Evolutionary conservation across 2,888 invertebrate genomes (phyloP).

Genomic region (Onthophagus sagittarius): DNA sequence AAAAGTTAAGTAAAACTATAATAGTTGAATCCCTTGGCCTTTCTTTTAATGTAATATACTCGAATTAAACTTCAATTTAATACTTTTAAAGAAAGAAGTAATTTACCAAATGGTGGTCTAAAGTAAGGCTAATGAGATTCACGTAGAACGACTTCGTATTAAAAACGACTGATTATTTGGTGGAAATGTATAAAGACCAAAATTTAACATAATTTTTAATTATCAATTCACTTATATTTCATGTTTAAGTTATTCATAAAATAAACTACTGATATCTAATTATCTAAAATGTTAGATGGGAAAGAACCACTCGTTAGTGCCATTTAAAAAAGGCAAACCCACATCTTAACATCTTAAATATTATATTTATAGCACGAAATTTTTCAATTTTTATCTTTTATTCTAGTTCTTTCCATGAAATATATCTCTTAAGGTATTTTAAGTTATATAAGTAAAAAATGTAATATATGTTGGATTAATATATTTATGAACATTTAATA

Average conservation of each 20-base stretch:
- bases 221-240: conserved; percentile 6
- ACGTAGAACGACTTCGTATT: conserved; percentile 19
- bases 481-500: not conserved
- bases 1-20: conserved; percentile 15
- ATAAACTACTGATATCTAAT: conserved; percentile 1
- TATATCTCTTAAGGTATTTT: not conserved
- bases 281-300: conserved; percentile 1
- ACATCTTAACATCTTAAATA: not conserved
- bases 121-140: conserved; percentile 41
- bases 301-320: conserved; percentile 31
- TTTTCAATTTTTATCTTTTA: not conserved
- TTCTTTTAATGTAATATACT: conserved; percentile 26
- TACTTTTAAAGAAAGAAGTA: conserved; percentile 3
- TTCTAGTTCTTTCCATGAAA: not conserved
- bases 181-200: conserved; percentile 15
- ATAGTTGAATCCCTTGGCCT: conserved; percentile 40
- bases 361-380: not conserved
- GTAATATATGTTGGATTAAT: conserved; percentile 13
- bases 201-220: conserved; percentile 20
- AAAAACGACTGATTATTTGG: conserved; percentile 16
- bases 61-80: not conserved
- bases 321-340: conserved; percentile 33
- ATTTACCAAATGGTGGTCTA: conserved; percentile 20
- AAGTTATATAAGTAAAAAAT: conserved; percentile 6
- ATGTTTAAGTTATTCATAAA: not conserved